Conservation (phyloP, 2,797 vertebrate genomes). For the Gephyroberyx darwinii region DNA sequence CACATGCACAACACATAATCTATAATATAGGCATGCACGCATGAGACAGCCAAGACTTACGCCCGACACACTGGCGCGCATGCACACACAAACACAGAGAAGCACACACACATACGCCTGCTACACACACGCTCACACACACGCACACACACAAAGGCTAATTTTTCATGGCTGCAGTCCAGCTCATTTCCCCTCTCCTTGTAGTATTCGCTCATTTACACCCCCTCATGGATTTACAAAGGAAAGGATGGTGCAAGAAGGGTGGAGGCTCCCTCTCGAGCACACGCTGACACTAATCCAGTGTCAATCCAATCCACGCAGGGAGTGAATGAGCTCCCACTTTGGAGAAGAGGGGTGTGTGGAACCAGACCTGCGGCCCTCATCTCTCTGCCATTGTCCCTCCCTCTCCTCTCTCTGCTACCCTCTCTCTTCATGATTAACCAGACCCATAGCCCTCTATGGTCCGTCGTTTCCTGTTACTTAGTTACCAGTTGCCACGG, state of each 20-base stretch:
- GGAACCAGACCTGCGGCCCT: conserved; percentile 51
- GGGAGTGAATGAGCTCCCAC: conserved; percentile 41
- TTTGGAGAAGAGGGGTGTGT: conserved; percentile 46
- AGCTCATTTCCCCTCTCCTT: conserved; percentile 33
- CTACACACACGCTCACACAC: not conserved
- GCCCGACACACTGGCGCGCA: not conserved
- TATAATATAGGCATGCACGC: not conserved
- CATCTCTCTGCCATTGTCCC: conserved; percentile 59
- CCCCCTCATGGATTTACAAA: conserved; percentile 66
- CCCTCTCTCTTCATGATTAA: conserved; percentile 72
- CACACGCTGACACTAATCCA: conserved; percentile 66
- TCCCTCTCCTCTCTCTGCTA: conserved; percentile 31
- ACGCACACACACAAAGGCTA: conserved; percentile 17
- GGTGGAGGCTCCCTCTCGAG: conserved; percentile 58
- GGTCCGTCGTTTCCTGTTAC: conserved; percentile 85
- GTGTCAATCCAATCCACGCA: conserved; percentile 58
- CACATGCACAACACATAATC: not conserved
- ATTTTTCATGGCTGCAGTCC: conserved; percentile 39
- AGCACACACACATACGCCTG: too few species aligned
- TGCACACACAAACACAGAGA: conserved; percentile 13
- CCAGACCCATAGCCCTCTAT: conserved; percentile 75
- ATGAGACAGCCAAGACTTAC: not conserved
- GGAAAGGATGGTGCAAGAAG: conserved; percentile 53
- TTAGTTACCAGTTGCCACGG: conserved; percentile 86
- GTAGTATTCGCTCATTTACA: conserved; percentile 53